A percentile compares a stretch with the other conserved stretches of the same genome.
These are phyloP conservation scores for Natrix natrix DNA, from an alignment of 2,797 vertebrate species.

Conservation along the genomic window DNA sequence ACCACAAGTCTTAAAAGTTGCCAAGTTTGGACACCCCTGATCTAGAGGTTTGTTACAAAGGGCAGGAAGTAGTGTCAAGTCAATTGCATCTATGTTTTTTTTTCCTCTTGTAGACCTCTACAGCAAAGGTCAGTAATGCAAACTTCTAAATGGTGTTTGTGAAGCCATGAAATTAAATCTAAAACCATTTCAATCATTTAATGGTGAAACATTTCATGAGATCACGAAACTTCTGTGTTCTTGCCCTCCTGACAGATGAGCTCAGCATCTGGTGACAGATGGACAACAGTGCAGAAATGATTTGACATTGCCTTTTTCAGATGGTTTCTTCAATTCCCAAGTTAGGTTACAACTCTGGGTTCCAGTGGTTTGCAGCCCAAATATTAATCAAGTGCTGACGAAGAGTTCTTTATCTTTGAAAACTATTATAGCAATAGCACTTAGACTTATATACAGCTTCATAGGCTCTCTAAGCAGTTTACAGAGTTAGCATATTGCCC, in stretches of 20 bases:
- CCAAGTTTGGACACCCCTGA: background rate
- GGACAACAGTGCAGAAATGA: background rate
- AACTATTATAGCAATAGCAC: background rate
- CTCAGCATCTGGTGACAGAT: background rate
- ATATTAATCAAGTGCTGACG: background rate
- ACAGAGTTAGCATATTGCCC: too few relatives aligned
- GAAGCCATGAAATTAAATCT: background rate
- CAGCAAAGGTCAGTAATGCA: background rate
- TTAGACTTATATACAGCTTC: too few relatives aligned
- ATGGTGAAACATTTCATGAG: background rate
- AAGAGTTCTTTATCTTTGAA: background rate
- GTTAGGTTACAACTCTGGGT: background rate
- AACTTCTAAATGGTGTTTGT: background rate
- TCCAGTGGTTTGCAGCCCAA: background rate
- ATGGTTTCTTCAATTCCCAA: background rate
- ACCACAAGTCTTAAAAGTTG: background rate
- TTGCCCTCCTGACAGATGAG: background rate
- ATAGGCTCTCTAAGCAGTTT: too few relatives aligned
- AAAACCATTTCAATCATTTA: background rate
- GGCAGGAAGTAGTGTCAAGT: background rate
- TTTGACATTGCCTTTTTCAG: background rate
- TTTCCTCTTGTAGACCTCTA: background rate
- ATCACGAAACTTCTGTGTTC: background rate
- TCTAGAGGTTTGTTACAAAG: background rate
- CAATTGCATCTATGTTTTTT: background rate